Evolutionary conservation across 2,888 invertebrate genomes (phyloP).

Genomic region (Melipona bicolor): DNA sequence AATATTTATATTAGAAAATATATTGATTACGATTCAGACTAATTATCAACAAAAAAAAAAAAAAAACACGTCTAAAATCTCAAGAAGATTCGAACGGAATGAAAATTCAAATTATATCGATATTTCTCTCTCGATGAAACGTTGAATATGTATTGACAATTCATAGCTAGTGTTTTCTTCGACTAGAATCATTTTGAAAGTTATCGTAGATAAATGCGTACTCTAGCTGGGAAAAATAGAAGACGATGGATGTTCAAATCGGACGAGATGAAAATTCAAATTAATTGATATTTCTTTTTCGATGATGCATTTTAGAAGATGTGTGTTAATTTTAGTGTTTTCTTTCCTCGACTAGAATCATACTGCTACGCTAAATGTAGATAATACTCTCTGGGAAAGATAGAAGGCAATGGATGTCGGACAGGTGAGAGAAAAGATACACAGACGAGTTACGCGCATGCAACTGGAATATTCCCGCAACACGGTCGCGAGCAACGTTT

Average conservation of each 20-base stretch:
- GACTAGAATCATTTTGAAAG: conserved; percentile 3
- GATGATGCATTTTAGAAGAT: too few relatives aligned
- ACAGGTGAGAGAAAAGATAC: neutral
- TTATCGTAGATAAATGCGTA: neutral
- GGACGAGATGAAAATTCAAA: too few relatives aligned
- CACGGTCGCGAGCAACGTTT: conserved; percentile 21
- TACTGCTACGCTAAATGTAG: too few relatives aligned
- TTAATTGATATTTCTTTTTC: too few relatives aligned
- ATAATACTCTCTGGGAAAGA: too few relatives aligned
- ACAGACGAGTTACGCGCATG: neutral
- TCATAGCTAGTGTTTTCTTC: neutral
- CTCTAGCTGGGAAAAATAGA: neutral
- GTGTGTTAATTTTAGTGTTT: too few relatives aligned
- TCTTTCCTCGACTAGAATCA: too few relatives aligned
- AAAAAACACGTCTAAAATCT: too few relatives aligned
- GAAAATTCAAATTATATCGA: neutral
- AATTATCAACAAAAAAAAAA: too few relatives aligned
- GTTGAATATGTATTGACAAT: neutral
- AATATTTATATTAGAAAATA: too few relatives aligned
- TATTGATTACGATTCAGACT: too few relatives aligned
- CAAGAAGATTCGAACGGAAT: neutral
- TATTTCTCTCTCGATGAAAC: neutral
- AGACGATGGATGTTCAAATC: too few relatives aligned
- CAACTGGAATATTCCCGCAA: conserved; percentile 24
- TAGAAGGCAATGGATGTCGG: neutral